Percentiles rank a stretch among this genome's conserved stretches.
phyloP scores from a whole-genome alignment of 2,888 invertebrate genomes.

The Eupeodes luniger region DNA sequence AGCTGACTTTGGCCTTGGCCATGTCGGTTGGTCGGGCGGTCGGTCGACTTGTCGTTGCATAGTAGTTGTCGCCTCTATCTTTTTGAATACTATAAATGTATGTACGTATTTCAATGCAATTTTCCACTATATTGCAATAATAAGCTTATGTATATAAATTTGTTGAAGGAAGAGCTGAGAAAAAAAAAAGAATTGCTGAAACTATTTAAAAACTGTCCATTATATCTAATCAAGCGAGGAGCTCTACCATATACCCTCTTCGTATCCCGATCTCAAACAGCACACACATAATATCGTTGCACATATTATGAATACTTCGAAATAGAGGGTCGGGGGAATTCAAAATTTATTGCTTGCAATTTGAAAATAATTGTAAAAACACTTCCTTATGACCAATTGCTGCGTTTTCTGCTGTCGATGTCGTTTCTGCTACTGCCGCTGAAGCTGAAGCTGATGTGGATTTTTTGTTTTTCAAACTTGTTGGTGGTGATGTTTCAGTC shows the following conservation, averaged over 20 bases:
- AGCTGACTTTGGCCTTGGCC: constrained; percentile 74
- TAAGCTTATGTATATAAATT: constrained; percentile 48
- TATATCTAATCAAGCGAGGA: constrained; percentile 62
- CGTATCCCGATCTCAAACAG: constrained; percentile 14
- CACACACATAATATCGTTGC: not conserved
- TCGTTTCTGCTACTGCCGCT: not conserved
- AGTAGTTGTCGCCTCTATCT: constrained; percentile 25
- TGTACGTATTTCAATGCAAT: constrained; percentile 27
- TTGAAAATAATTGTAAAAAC: constrained; percentile 72
- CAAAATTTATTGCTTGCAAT: constrained; percentile 67
- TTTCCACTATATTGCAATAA: constrained; percentile 19
- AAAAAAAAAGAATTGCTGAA: constrained; percentile 40
- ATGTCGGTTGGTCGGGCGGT: not conserved
- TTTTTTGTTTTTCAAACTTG: constrained; percentile 22
- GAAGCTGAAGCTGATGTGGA: not conserved
- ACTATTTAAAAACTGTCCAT: constrained; percentile 54
- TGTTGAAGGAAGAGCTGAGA: not conserved
- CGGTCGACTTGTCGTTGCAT: not conserved
- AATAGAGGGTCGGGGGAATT: not conserved
- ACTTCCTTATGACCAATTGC: constrained; percentile 69
- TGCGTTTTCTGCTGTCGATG: constrained; percentile 1
- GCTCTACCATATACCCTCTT: not conserved
- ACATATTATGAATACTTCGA: not conserved
- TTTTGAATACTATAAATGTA: too few species aligned
- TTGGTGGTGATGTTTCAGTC: constrained; percentile 22